These are phyloP conservation scores for Crotalus horridus DNA, from an alignment of 2,113 vertebrate species.

Conservation along the genomic window DNA sequence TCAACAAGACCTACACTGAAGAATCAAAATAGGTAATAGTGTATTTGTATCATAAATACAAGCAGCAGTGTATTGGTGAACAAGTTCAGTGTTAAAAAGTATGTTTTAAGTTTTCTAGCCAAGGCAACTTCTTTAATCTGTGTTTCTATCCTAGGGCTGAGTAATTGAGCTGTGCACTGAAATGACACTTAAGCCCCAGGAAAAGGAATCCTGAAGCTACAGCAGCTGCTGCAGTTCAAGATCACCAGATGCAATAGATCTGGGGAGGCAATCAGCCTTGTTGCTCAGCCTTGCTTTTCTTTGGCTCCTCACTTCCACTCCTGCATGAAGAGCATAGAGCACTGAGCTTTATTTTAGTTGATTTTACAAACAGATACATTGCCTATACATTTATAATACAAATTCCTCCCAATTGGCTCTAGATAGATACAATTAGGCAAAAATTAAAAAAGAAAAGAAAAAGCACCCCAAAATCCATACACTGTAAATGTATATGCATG, in stretches of 20 bases:
- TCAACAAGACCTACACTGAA: not conserved
- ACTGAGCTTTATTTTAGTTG: not conserved
- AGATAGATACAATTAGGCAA: not conserved
- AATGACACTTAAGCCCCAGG: slow-evolving; percentile 23
- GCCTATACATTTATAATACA: not conserved
- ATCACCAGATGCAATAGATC: slow-evolving; percentile 9
- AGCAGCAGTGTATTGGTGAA: not conserved
- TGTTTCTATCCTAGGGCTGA: not conserved
- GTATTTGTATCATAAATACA: not conserved
- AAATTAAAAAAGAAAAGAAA: not conserved
- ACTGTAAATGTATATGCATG: not conserved
- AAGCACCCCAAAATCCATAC: not conserved
- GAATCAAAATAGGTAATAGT: not conserved
- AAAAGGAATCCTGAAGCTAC: slow-evolving; percentile 22
- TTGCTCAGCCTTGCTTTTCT: slow-evolving; percentile 5
- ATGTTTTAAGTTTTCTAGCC: not conserved
- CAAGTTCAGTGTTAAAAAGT: not conserved
- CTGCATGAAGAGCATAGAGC: not conserved
- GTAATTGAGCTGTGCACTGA: slow-evolving; percentile 10
- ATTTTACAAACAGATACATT: not conserved
- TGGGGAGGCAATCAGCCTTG: not conserved
- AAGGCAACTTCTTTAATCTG: slow-evolving; percentile 3
- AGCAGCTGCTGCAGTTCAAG: not conserved
- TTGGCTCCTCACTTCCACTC: not conserved
- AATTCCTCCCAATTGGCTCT: not conserved